Percentiles rank a stretch among this genome's conserved stretches.
These are phyloP conservation scores for Gallinago jamesoni DNA, from an alignment of 2,113 vertebrate genomes.

Conservation along the genomic window DNA sequence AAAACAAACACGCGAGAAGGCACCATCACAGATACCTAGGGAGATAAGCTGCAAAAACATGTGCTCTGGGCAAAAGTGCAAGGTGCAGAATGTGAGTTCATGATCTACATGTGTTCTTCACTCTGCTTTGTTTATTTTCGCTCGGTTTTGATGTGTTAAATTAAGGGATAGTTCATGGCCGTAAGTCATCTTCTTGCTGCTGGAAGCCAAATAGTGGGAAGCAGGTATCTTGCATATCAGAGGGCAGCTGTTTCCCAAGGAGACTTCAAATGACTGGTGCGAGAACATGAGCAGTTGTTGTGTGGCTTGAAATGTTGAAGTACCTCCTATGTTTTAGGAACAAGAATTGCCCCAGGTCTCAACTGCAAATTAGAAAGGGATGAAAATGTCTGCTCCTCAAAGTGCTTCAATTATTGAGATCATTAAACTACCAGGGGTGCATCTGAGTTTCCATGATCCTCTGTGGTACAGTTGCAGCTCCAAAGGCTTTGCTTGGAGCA, in stretches of 20 bases:
- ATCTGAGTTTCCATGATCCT: background rate
- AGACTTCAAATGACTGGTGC: slow-evolving; percentile 30
- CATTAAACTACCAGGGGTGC: background rate
- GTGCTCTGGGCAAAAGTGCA: slow-evolving; percentile 46
- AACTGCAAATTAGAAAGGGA: slow-evolving; percentile 20
- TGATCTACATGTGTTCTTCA: slow-evolving; percentile 47
- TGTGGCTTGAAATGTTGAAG: slow-evolving; percentile 7
- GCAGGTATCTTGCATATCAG: slow-evolving; percentile 63
- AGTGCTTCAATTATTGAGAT: background rate
- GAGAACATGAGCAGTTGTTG: slow-evolving; percentile 21
- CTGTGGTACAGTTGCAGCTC: background rate
- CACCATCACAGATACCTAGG: slow-evolving; percentile 51
- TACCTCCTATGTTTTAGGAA: slow-evolving; percentile 11
- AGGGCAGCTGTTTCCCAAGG: slow-evolving; percentile 61
- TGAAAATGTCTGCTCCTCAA: slow-evolving; percentile 17
- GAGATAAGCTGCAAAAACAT: slow-evolving; percentile 59
- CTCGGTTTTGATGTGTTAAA: slow-evolving; percentile 58
- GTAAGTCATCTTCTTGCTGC: slow-evolving; percentile 53
- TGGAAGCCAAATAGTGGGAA: slow-evolving; percentile 62
- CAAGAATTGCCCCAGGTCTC: slow-evolving; percentile 20
- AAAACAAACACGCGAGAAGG: slow-evolving; percentile 58
- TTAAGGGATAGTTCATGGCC: slow-evolving; percentile 67
- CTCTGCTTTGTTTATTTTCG: slow-evolving; percentile 67
- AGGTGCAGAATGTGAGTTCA: slow-evolving; percentile 68
- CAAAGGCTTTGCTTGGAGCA: background rate